Evolutionary conservation across 2,888 invertebrate genomes (phyloP).

Genomic region (Drosophila subquinaria): DNA sequence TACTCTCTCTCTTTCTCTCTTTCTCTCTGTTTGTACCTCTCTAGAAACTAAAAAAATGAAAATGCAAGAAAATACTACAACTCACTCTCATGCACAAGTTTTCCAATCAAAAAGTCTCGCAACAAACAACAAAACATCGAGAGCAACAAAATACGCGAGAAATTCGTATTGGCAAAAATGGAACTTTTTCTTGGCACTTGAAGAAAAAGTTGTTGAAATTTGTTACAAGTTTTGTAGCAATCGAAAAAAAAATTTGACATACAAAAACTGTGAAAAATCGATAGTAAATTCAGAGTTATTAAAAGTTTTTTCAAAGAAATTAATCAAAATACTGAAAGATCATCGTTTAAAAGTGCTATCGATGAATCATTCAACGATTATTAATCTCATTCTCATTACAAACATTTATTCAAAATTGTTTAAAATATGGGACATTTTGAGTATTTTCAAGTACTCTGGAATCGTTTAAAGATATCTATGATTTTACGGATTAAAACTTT

Average conservation of each 20-base stretch:
- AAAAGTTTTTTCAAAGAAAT: no score
- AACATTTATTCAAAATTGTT: no score
- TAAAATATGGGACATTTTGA: neutral
- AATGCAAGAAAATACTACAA: slow-evolving; percentile 15
- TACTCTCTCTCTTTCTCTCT: neutral
- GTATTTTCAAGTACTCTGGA: neutral
- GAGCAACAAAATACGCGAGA: slow-evolving; percentile 33
- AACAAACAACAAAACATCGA: slow-evolving; percentile 32
- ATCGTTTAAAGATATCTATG: neutral
- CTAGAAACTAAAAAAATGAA: neutral
- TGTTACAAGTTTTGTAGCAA: slow-evolving; percentile 10
- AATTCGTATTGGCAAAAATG: slow-evolving; percentile 41
- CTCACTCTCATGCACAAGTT: slow-evolving; percentile 45
- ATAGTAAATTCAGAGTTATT: neutral
- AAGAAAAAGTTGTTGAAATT: slow-evolving; percentile 15
- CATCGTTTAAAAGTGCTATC: no score
- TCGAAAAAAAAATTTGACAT: neutral
- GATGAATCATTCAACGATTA: no score
- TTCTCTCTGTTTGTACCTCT: neutral
- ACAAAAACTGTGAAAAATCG: neutral
- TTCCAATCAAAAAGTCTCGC: slow-evolving; percentile 59
- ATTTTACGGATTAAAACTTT: neutral
- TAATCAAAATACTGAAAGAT: no score
- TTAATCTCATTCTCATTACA: neutral
- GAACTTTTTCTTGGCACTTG: slow-evolving; percentile 14